Evolutionary conservation across 2,113 vertebrate genomes (phyloP), one percentile per base, ranked within the genome.

Genomic region (Rousettus leschenaultii): DNA sequence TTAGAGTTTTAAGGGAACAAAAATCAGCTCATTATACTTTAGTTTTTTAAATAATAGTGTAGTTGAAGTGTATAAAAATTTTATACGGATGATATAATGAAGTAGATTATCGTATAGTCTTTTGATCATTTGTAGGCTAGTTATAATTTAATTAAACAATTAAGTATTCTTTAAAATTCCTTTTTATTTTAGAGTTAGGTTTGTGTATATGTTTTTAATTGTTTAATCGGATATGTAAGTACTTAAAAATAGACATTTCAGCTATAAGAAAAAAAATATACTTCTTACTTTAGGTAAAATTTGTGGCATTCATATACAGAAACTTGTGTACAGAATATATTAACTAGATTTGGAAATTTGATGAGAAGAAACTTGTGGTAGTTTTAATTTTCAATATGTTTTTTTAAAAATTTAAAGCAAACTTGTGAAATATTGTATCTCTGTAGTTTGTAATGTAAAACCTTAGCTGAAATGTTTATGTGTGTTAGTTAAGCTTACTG

Each of bases 351-450:
- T 80, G 48, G 21, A 40, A 70, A 92, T 90, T 65, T 85, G n/a
- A 80, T 59, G 61, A 65, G 30, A 79, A 74, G 38, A 88, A 90
- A 38, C 33, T 66, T 82, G 8, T 63, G 61, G 10, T 95, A 73
- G 43, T 90, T 95, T 89, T 96, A 84, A 94, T 91, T 63, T 30
- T 80, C 35, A 85, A 43, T n/a, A 12, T 91, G 22, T 86, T 93
- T 91, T 89, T 77, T 30, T 61, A n/a, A 68, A 93, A 77, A 55
- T 35, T 45, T 85, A 85, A 87, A 84, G 57, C 18, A 75, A 75
- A 16, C 66, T 68, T 93, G 19, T 77, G 35, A 86, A 78, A 43
- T 79, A 48, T 18, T 84, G 8, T 77, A 6, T 33, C 7, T 68
- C 18, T 71, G 8, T 80, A 43, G 43, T 89, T 96, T 22, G 59